Base-by-base conservation (phyloP, 1,140 invertebrate genomes). In the Solen grandis region DNA sequence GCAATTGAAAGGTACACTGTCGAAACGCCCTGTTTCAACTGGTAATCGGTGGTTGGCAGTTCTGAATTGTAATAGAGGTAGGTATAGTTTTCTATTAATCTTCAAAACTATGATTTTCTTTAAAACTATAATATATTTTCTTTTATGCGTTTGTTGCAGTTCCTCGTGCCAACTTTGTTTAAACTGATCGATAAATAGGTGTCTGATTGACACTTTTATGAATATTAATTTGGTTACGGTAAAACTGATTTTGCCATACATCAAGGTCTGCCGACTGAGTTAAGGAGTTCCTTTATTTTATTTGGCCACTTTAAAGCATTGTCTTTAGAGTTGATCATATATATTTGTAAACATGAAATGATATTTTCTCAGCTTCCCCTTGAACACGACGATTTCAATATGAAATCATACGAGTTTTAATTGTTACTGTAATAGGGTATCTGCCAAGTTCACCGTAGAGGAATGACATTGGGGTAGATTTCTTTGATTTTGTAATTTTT, bases 281-380 rank as follows among this genome's bases (percentile, higher is more conserved):
- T 31, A 31, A 62, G 57, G 50, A 60, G 59, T 62, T 74, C 35
- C 59, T 72, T 57, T 14, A 72, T 74, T 74, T 74, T 74, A 57
- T 52, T 41, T 4, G 31, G 22, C 57, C 31, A 60, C 50, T 62
- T 60, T 46, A 50, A 74, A 2, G 38, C 19, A 13, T 10, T n/a
- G 54, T 73, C 22, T n/a, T n/a, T n/a, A n/a, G n/a, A n/a, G n/a
- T n/a, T n/a, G n/a, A n/a, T n/a, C n/a, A n/a, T n/a, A n/a, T n/a
- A 5, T 14, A 16, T 29, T 62, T 22, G 22, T 74, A 74, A 35
- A 72, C 16, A 22, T 55, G 22, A 8, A 8, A 5, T 27, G 69
- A 55, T 22, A 57, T 10, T 59, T 55, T 57, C 14, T 33, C 31
- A 57, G 55, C 52, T 36, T 57, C 59, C 22, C 50, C 54, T 25